These are phyloP conservation scores for Arbacia lixula DNA, from an alignment of 53 echinoderm and acorn worm species.

Conservation along the genomic window DNA sequence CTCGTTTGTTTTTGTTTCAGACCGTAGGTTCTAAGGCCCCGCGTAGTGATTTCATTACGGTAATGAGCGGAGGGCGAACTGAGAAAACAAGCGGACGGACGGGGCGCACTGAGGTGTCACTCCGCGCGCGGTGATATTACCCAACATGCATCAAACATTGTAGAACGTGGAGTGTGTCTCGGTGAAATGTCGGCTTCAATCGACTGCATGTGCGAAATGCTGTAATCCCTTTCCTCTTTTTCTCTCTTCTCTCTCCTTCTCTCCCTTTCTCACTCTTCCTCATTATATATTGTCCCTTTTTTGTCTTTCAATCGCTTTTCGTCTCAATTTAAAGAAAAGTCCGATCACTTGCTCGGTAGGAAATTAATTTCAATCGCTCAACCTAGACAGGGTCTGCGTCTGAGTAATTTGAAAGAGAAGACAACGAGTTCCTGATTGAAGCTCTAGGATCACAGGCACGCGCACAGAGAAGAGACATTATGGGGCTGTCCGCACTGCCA, in stretches of 20 bases:
- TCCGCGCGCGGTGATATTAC: slow-evolving; percentile 15
- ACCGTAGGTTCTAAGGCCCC: not conserved
- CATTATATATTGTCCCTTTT: not conserved
- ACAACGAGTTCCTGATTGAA: slow-evolving; percentile 17
- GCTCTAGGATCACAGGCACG: not conserved
- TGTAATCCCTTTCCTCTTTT: not conserved
- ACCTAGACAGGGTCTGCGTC: not conserved
- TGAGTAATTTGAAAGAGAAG: slow-evolving; percentile 29
- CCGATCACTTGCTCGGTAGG: not conserved
- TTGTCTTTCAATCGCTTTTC: too few species aligned
- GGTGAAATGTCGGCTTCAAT: not conserved
- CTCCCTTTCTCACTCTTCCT: not conserved
- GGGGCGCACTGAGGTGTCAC: not conserved
- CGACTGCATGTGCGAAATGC: not conserved
- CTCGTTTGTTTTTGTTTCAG: slow-evolving; percentile 17
- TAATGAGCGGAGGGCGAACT: slow-evolving; percentile 4
- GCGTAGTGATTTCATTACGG: slow-evolving; percentile 34
- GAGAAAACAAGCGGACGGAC: slow-evolving; percentile 11
- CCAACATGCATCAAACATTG: not conserved
- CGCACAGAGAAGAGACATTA: too few species aligned
- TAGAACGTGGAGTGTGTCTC: too few species aligned
- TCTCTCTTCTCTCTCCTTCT: not conserved
- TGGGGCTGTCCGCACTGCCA: too few species aligned
- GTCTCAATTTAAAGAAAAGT: too few species aligned
- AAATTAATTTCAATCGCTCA: not conserved